A percentile compares a stretch with the other conserved stretches of the same genome.
These are phyloP conservation scores for Anableps anableps DNA, from an alignment of 2,797 vertebrate genomes.

Conservation along the genomic window DNA sequence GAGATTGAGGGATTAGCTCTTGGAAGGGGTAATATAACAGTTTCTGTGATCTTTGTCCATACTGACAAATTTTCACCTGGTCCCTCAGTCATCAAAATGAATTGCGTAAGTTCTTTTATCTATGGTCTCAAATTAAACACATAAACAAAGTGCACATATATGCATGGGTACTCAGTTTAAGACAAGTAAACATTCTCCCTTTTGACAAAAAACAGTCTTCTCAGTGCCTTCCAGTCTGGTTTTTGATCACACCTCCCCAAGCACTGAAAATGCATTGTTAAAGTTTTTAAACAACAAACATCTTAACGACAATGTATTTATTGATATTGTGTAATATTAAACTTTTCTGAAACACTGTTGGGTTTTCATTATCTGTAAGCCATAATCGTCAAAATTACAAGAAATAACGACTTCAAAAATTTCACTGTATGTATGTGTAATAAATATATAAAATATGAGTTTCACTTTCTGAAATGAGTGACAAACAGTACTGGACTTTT, in stretches of 20 bases:
- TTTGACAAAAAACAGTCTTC: neutral
- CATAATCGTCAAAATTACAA: neutral
- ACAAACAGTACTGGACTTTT: neutral
- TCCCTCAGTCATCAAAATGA: slow-evolving; percentile 18
- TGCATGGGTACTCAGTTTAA: neutral
- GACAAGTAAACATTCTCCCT: neutral
- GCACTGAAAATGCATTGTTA: neutral
- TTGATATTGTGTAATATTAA: neutral
- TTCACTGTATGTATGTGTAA: neutral
- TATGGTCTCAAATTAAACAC: slow-evolving; percentile 5
- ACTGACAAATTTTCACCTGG: slow-evolving; percentile 51
- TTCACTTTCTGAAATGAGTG: neutral
- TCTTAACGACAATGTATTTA: neutral
- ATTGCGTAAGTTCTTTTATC: slow-evolving; percentile 25
- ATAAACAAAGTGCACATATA: neutral
- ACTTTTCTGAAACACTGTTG: neutral
- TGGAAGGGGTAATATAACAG: slow-evolving; percentile 30
- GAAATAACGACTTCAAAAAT: neutral
- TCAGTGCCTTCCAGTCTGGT: neutral
- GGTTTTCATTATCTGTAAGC: neutral
- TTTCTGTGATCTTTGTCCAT: slow-evolving; percentile 59
- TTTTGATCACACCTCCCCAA: neutral
- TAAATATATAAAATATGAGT: neutral
- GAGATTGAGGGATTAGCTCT: slow-evolving; percentile 29
- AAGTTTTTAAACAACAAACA: neutral